phyloP scores from a whole-genome alignment of 2,113 vertebrate species.

The Microcebus murinus region DNA sequence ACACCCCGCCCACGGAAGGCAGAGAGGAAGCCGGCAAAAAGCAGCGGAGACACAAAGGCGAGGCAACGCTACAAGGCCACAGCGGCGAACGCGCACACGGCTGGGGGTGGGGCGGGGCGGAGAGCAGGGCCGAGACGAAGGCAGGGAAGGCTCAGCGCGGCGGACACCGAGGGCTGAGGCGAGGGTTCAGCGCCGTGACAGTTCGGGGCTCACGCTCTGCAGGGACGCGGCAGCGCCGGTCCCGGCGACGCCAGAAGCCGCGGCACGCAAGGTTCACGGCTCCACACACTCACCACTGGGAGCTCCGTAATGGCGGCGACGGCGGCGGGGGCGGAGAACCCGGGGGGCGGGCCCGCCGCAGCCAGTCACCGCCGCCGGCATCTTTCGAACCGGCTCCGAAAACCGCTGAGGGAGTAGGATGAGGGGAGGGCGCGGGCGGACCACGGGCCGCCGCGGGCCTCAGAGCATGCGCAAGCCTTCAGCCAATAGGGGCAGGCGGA shows the following conservation, averaged over 20 bases:
- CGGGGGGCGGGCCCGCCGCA: slow-evolving; percentile 59
- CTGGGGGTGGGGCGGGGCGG: no score
- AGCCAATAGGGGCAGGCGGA: slow-evolving; percentile 17
- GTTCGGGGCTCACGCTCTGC: not conserved
- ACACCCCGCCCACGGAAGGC: not conserved
- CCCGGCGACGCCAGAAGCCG: not conserved
- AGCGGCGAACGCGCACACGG: not conserved
- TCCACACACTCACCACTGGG: slow-evolving; percentile 69
- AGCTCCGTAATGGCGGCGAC: slow-evolving; percentile 77
- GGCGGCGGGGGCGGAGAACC: slow-evolving; percentile 25
- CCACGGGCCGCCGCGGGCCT: not conserved
- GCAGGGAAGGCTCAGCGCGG: not conserved
- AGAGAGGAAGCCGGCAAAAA: not conserved
- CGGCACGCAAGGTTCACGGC: not conserved
- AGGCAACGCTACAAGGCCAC: not conserved
- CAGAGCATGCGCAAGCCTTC: slow-evolving; percentile 45
- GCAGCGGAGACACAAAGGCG: slow-evolving; percentile 37
- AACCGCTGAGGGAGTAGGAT: not conserved
- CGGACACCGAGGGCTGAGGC: not conserved
- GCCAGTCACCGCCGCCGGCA: slow-evolving; percentile 69
- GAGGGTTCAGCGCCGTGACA: not conserved
- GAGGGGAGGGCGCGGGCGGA: not conserved
- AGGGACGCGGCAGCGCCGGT: not conserved
- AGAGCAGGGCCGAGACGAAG: not conserved
- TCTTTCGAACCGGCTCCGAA: slow-evolving; percentile 74